Conservation (phyloP, 2,888 invertebrate species). For the Eristalis pertinax region DNA sequence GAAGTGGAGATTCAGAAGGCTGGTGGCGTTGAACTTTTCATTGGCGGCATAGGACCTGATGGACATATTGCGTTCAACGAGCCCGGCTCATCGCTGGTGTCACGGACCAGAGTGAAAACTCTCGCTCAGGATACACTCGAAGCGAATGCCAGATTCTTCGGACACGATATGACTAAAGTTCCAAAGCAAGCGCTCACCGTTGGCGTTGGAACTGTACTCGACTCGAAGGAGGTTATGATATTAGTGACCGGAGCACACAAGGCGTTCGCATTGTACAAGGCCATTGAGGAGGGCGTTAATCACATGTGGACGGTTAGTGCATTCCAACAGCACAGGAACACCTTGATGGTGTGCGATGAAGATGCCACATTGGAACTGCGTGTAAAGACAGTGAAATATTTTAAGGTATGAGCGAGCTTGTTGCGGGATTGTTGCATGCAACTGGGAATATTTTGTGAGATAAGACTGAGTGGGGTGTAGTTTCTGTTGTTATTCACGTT, state of each 20-base stretch:
- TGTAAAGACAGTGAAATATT: conserved; percentile 99
- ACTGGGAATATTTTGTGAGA: not conserved
- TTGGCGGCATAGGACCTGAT: conserved; percentile 99
- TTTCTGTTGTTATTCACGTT: not conserved
- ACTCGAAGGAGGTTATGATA: conserved; percentile 98
- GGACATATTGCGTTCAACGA: conserved; percentile 99
- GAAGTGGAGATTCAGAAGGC: conserved; percentile 92
- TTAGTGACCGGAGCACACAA: conserved; percentile 98
- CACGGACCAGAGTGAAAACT: conserved; percentile 97
- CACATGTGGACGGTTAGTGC: conserved; percentile 99
- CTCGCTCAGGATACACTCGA: conserved; percentile 97
- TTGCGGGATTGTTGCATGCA: not conserved
- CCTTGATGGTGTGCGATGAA: conserved; percentile 98
- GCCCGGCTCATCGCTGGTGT: conserved; percentile 97
- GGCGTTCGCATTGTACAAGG: conserved; percentile 97
- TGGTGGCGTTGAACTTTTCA: conserved; percentile 97
- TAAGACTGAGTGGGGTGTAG: not conserved
- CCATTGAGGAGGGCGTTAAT: conserved; percentile 98
- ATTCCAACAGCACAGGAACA: conserved; percentile 96
- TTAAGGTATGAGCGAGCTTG: conserved; percentile 89
- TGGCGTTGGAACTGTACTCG: conserved; percentile 99
- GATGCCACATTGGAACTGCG: conserved; percentile 97
- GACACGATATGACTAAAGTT: conserved; percentile 95
- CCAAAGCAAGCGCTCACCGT: conserved; percentile 98
- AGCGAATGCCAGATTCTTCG: conserved; percentile 98